Percentiles rank a stretch among this genome's conserved stretches.
Evolutionary conservation across 2,113 vertebrate species (phyloP).

Genomic region (Bubalus kerabau): DNA sequence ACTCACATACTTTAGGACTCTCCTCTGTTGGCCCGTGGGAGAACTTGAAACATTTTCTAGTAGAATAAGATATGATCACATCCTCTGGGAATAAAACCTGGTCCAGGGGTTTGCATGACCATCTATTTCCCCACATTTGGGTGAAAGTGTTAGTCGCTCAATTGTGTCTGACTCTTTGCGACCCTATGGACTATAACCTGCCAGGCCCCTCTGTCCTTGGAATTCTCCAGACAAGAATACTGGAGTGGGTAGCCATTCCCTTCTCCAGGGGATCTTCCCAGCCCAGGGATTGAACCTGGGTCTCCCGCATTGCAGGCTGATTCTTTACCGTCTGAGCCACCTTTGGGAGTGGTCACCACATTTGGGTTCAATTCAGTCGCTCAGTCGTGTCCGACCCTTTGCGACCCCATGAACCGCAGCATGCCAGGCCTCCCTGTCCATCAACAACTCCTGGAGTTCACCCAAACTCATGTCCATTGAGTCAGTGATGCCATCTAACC

Average conservation of each 20-base stretch:
- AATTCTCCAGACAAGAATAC: neutral
- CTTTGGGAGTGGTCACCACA: neutral
- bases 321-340: accelerated
- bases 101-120: neutral
- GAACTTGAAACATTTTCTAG: neutral
- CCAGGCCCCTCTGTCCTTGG: neutral
- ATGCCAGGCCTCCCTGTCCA: too few relatives aligned
- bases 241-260: neutral
- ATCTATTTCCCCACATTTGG: neutral
- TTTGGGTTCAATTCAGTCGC: neutral
- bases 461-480: too few relatives aligned
- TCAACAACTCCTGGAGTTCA: too few relatives aligned
- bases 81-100: neutral
- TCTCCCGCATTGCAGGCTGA: neutral
- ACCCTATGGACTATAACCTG: neutral
- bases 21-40: neutral
- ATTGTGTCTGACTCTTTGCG: neutral
- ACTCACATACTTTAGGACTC: neutral
- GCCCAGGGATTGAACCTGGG: neutral
- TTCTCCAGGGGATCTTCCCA: neutral
- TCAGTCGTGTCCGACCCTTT: too few relatives aligned
- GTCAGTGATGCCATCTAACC: too few relatives aligned
- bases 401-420: accelerated
- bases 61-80: neutral
- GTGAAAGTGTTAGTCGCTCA: neutral